Percentiles rank a stretch among this genome's conserved stretches.
These are phyloP conservation scores for Pholis gunnellus DNA, from an alignment of 2,113 vertebrate genomes.

Conservation along the genomic window DNA sequence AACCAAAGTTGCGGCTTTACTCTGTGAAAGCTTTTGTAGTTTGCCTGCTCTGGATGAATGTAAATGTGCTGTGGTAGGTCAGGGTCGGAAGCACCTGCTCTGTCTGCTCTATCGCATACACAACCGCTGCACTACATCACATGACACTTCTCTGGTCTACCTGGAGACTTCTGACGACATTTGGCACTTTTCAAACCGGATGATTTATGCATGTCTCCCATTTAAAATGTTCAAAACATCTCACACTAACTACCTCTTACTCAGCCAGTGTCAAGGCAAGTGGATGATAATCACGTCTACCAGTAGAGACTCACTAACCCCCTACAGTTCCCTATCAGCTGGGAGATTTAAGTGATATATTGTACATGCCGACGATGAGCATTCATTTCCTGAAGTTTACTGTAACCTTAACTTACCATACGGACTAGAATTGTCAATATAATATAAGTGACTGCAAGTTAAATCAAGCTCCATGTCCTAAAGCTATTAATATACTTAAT, in stretches of 20 bases:
- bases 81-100: slow-evolving; percentile 8
- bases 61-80: slow-evolving; percentile 45
- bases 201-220: background rate
- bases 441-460: background rate
- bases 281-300: background rate
- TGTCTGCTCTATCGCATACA: background rate
- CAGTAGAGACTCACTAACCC: background rate
- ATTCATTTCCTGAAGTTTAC: background rate
- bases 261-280: background rate
- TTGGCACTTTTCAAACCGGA: background rate
- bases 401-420: background rate
- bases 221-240: slow-evolving; percentile 1
- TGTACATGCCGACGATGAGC: background rate
- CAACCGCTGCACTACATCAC: background rate
- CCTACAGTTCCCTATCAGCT: background rate
- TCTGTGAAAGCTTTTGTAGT: slow-evolving; percentile 22
- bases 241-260: background rate
- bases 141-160: background rate
- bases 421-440: background rate
- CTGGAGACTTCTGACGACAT: background rate
- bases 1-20: slow-evolving; percentile 44
- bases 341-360: background rate
- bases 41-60: slow-evolving; percentile 24
- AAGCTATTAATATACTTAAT: background rate
- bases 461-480: background rate